Evolutionary conservation across 2,113 vertebrate species (phyloP).

Genomic region (Prolemur simus): DNA sequence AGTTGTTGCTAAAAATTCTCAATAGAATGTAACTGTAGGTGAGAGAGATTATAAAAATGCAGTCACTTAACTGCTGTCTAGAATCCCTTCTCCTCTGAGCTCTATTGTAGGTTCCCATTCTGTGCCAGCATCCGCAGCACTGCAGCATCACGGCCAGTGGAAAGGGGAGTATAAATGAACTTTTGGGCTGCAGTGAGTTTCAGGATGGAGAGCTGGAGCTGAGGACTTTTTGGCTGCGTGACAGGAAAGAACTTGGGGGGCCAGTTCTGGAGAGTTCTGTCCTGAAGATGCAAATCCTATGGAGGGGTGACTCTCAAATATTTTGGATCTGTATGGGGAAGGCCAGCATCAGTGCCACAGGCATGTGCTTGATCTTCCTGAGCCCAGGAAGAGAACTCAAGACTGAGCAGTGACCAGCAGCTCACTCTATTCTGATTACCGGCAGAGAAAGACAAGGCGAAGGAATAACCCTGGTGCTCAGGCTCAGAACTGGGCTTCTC

Average conservation of each 20-base stretch:
- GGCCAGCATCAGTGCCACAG: too few species aligned
- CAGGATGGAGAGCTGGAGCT: background rate
- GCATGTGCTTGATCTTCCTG: background rate
- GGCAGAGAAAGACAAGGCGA: background rate
- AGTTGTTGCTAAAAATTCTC: background rate
- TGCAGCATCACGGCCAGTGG: background rate
- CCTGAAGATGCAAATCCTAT: background rate
- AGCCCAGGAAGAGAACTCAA: background rate
- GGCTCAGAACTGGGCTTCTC: background rate
- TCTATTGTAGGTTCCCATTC: background rate
- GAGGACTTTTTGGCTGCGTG: background rate
- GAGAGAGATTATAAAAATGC: background rate
- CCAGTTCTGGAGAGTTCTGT: background rate
- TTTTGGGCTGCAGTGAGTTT: background rate
- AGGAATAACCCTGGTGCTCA: background rate
- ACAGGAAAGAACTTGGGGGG: background rate
- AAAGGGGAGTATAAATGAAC: background rate
- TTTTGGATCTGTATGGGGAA: background rate
- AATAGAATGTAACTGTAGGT: background rate
- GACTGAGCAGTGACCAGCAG: background rate
- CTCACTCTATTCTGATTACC: background rate
- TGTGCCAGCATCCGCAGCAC: background rate
- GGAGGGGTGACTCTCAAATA: background rate
- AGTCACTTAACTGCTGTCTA: background rate
- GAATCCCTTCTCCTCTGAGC: background rate